Percentiles rank a stretch among this genome's conserved stretches.
These are phyloP conservation scores for Axis porcinus DNA, from an alignment of 2,113 vertebrate genomes.

Conservation along the genomic window DNA sequence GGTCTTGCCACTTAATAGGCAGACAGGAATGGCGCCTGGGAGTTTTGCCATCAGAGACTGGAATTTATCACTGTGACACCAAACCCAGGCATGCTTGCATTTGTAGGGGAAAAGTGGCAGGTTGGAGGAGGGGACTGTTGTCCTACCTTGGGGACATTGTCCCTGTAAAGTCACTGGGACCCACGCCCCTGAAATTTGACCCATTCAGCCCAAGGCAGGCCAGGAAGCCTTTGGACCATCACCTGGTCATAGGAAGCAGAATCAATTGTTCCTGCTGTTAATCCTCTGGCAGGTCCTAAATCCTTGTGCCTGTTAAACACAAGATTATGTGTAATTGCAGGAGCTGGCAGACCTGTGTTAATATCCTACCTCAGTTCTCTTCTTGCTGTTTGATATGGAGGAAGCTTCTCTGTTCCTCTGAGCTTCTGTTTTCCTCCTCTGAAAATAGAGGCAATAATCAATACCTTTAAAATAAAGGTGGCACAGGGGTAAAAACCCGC, in stretches of 20 bases:
- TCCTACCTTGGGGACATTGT: background rate
- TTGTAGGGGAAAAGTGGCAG: background rate
- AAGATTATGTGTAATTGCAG: background rate
- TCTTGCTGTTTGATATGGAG: background rate
- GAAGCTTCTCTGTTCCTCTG: background rate
- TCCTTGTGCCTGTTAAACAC: background rate
- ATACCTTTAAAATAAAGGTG: background rate
- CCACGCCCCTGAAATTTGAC: background rate
- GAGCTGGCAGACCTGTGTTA: background rate
- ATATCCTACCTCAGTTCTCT: background rate
- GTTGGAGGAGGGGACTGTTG: background rate
- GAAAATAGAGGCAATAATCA: background rate
- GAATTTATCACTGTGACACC: slow-evolving; percentile 11
- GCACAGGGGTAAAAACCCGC: background rate
- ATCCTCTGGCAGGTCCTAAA: background rate
- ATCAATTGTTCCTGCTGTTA: background rate
- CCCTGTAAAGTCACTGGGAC: background rate
- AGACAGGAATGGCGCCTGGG: background rate
- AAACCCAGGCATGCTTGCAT: background rate
- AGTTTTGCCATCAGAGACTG: slow-evolving; percentile 29
- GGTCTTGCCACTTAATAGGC: slow-evolving; percentile 43
- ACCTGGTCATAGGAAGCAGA: background rate
- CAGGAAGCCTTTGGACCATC: background rate
- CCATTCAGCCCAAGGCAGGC: background rate
- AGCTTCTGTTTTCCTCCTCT: background rate